Evolutionary conservation across 2,113 vertebrate genomes (phyloP), one percentile per base, ranked within the genome.

Genomic region (Gasterosteus nipponicus): DNA sequence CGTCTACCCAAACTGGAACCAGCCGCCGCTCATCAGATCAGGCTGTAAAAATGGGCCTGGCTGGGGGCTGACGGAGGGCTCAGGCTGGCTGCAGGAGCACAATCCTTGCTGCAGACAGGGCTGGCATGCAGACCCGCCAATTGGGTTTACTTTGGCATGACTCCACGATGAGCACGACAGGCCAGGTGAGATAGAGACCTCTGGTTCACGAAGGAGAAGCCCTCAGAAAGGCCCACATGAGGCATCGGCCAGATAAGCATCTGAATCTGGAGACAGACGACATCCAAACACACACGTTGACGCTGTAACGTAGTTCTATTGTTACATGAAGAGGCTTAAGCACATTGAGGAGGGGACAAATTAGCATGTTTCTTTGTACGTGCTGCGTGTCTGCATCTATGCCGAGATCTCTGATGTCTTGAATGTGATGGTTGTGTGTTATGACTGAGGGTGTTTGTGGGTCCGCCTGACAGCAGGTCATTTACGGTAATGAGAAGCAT

Each of bases 1-100:
- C 85, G 92, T 94, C 94, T 94, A 89, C 89, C 75, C 84, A 77
- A 80, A 70, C 74, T 82, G 83, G 85, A 91, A 83, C 86, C 91
- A 88, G 83, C 82, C 77, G 77, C 67, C 18, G 10, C 38, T 85
- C 79, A 83, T 89, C 73, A 83, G 69, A 83, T 81, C 70, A 71
- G 79, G 88, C 77, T 86, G 78, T 87, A 88, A 89, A 91, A 83
- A 61, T 62, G 77, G 74, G 75, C 69, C 77, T 44, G 77, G 56
- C 81, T 83, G 35, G 80, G 82, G 84, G 77, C 85, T 73, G 73
- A 22, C 35, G n/a, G 60, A 66, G 64, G 56, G 35, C 75, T 64
- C 19, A 42, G 78, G 70, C 69, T 78, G 78, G 70, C 65, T 65
- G 60, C 53, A 11, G 51, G 66, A 71, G 54, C 1, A 49, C 47